Conservation (phyloP, 1,140 invertebrate species). For the Drosophila jambulina region DNA sequence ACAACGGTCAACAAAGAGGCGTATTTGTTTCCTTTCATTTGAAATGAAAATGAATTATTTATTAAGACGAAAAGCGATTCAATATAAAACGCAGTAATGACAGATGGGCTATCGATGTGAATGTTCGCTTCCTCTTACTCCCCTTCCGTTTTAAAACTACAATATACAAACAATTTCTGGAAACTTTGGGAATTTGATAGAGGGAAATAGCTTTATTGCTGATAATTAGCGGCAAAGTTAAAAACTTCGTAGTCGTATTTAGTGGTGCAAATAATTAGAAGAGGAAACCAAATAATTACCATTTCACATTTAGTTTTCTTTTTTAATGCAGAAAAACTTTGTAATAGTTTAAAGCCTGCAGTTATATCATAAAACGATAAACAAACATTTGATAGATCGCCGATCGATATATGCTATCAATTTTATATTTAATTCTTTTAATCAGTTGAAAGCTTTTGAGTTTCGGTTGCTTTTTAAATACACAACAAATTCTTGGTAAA, state of each 20-base stretch:
- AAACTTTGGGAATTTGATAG: background rate
- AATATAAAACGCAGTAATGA: constrained; percentile 5
- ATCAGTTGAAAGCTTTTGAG: background rate
- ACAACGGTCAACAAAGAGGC: constrained; percentile 52
- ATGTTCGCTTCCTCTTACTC: constrained; percentile 9
- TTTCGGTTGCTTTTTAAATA: background rate
- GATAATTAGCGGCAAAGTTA: background rate
- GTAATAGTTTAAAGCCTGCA: background rate
- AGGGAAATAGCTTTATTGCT: background rate
- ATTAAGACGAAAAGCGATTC: constrained; percentile 17
- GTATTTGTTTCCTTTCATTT: constrained; percentile 16
- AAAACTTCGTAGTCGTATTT: background rate
- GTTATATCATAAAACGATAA: background rate
- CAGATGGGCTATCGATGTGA: constrained; percentile 13
- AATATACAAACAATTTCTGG: background rate
- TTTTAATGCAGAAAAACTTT: background rate
- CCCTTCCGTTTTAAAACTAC: constrained; percentile 16
- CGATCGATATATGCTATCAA: constrained; percentile 1
- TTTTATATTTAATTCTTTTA: constrained; percentile 2
- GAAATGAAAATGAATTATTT: constrained; percentile 49
- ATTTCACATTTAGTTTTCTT: background rate
- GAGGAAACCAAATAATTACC: background rate
- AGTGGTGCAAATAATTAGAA: background rate
- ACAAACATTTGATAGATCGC: background rate
- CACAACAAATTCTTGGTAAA: constrained; percentile 1